Evolutionary conservation across 2,888 invertebrate genomes (phyloP), one percentile per base, ranked within the genome.

Genomic region (Scaptomyza reducta): DNA sequence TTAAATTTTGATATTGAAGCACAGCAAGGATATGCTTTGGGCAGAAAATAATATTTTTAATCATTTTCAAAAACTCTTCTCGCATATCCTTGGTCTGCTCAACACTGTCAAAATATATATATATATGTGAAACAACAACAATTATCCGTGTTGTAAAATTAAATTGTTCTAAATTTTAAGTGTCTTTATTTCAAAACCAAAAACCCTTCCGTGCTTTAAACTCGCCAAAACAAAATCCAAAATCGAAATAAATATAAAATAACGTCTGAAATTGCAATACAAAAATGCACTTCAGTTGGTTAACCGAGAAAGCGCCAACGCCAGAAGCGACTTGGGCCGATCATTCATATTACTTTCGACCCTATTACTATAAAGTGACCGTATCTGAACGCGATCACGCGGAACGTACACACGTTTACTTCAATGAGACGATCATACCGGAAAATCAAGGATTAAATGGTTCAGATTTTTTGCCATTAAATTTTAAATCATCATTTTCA

Each of bases 271-370:
- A 70, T 53, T 71, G 53, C 68, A 53, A 72, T 56, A 57, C 33
- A 66, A 87, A 87, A 88, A 91, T 91, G 90, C 89, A 90, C 87
- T 90, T 91, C 89, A 90, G 90, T 90, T 91, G 92, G 91, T 74
- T 89, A 71, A 61, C 82, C 61, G 89, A 90, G 68, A 89, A 88
- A 78, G 60, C 88, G 89, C 87, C 89, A 67, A 91, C 92, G 84
- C 91, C 91, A 71, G 92, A 92, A 90, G 93, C 92, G 59, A 93
- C 92, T 81, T 94, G 93, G 93, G 91, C 91, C 65, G 92, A 92
- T 69, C 89, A 89, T 73, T 89, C 91, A 72, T 89, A 89, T 76
- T 91, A 90, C 59, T 92, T 91, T 86, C 91, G 90, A 66, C 90
- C 91, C 59, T 87, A 91, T 55, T 90, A 88, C 62, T 91, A 91